Percentiles rank a stretch among this genome's conserved stretches.
These are phyloP conservation scores for Toxotes jaculatrix DNA, from an alignment of 2,113 vertebrate genomes.

Conservation along the genomic window DNA sequence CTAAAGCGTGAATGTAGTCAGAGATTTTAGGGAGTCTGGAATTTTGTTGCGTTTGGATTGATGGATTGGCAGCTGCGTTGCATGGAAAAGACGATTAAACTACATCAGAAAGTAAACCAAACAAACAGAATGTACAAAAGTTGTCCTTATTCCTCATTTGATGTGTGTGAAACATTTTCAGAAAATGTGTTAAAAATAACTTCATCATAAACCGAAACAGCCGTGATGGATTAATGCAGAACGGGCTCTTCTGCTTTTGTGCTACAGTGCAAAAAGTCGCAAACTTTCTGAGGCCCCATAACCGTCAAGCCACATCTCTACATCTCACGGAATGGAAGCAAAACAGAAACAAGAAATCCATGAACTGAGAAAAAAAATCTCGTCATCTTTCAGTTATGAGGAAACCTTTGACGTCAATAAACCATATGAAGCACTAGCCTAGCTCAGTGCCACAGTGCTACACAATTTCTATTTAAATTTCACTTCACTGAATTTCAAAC, in stretches of 20 bases:
- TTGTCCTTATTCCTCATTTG: constrained; percentile 14
- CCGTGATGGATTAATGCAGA: constrained; percentile 20
- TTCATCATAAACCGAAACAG: background rate
- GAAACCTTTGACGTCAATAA: background rate
- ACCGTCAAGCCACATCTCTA: background rate
- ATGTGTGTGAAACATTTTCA: background rate
- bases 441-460: background rate
- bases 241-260: constrained; percentile 16
- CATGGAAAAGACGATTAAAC: background rate
- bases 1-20: constrained; percentile 6
- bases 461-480: background rate
- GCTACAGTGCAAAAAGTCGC: background rate
- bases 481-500: background rate
- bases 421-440: background rate
- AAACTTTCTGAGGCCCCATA: background rate
- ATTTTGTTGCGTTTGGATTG: background rate
- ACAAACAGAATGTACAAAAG: constrained; percentile 9
- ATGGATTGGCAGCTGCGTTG: background rate
- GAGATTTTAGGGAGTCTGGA: background rate
- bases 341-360: background rate
- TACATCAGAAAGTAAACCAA: background rate
- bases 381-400: background rate
- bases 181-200: background rate
- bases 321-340: background rate
- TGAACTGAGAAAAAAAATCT: background rate